Base-by-base conservation (phyloP, 2,888 invertebrate species). In the Agrochola macilenta region DNA sequence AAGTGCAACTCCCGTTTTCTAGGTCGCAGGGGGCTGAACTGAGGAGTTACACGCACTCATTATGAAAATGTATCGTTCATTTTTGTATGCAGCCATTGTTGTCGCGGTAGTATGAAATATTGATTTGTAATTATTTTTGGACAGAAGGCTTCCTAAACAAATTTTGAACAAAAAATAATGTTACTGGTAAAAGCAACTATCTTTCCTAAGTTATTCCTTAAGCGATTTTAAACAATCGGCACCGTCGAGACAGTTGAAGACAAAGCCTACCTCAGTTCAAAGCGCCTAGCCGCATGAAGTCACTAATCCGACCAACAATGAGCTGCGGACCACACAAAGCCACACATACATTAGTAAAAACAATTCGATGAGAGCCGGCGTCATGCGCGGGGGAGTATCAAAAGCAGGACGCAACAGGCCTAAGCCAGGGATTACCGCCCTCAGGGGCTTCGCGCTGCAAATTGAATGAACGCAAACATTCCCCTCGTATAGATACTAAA, bases 381-480 rank as follows among this genome's bases (percentile, higher is more conserved):
- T 84, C 79, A 74, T 74, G 81, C 81, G 78, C 77, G 76, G 80
- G 88, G 84, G 81, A 93, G 90, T 92, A 92, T 91, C 91, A 93
- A 92, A 93, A 94, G 92, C 93, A 91, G 94, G 92, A 91, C 95
- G 93, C 94, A 93, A 94, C 94, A 95, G 92, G 92, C 95, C 93
- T 96, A 94, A 95, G 95, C 94, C 89, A 83, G 84, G 94, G 95
- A 95, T 96, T 96, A 96, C 93, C 90, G 91, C 93, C 93, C 92
- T 94, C 92, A 91, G 93, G 93, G 96, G 96, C 96, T 96, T 96
- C 96, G 69, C 91, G 85, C 92, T 92, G 94, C 94, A 95, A 95
- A 95, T 95, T 94, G 94, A 95, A 95, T 95, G 95, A 96, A 92
- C 92, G 92, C 92, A 92, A 93, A 94, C 92, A 94, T 92, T 92